Evolutionary conservation across 2,888 invertebrate genomes (phyloP).

Genomic region (Thymelicus sylvestris): DNA sequence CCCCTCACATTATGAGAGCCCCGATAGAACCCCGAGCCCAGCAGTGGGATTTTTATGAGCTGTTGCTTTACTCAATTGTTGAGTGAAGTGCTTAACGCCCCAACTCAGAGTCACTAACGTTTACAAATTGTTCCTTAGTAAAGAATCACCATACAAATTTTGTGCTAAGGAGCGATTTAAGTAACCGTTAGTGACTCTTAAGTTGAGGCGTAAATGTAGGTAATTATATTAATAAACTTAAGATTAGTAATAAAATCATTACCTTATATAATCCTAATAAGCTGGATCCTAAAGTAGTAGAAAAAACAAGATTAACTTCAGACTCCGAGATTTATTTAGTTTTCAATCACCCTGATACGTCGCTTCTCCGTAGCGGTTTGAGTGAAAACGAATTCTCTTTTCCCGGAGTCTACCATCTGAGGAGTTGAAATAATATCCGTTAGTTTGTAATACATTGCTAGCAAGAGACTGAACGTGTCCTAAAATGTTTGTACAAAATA

Average conservation of each 20-base stretch:
- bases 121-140: no score
- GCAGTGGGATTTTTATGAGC: no score
- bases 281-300: constrained; percentile 6
- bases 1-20: no score
- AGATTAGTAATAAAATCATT: neutral
- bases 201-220: no score
- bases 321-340: constrained; percentile 34
- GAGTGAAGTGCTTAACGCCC: no score
- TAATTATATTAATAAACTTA: no score
- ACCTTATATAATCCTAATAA: constrained; percentile 24
- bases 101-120: no score
- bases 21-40: no score
- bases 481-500: neutral
- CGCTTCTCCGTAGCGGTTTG: constrained; percentile 35
- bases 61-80: no score
- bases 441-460: constrained; percentile 10
- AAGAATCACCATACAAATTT: no score
- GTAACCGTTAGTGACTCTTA: no score
- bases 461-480: neutral
- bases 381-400: constrained; percentile 27
- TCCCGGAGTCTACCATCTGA: neutral
- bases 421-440: neutral
- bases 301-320: constrained; percentile 35
- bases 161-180: no score
- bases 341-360: constrained; percentile 37